Evolutionary conservation across 2,888 invertebrate genomes (phyloP).

Genomic region (Pandemis cinnamomeana): DNA sequence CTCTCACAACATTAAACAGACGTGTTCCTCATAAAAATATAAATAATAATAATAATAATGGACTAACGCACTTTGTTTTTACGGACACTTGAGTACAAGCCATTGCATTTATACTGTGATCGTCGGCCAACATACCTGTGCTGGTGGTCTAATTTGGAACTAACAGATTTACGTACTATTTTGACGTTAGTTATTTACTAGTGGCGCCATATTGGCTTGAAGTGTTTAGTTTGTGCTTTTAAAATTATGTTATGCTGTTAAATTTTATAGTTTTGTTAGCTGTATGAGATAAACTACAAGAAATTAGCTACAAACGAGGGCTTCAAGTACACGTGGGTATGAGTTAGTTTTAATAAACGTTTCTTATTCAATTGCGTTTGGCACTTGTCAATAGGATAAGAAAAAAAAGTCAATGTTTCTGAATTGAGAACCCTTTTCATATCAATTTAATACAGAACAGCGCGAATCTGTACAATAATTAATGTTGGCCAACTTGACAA

Average conservation of each 20-base stretch:
- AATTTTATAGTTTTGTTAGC: neutral
- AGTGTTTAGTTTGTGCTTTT: neutral
- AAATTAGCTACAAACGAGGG: too few species aligned
- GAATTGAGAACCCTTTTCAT: neutral
- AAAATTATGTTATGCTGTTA: neutral
- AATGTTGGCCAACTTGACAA: constrained; percentile 14
- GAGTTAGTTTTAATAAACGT: too few species aligned
- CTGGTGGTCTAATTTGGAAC: neutral
- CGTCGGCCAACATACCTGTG: constrained; percentile 15
- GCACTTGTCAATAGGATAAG: neutral
- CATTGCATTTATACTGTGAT: constrained; percentile 22
- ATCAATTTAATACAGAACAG: neutral
- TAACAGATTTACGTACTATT: neutral
- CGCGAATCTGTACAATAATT: neutral
- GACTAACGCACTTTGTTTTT: constrained; percentile 27
- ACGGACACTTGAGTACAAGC: constrained; percentile 2
- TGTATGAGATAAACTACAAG: neutral
- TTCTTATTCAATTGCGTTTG: too few species aligned
- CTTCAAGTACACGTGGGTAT: too few species aligned
- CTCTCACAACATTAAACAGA: neutral
- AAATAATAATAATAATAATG: constrained; percentile 16
- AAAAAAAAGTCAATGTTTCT: neutral
- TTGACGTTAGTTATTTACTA: neutral
- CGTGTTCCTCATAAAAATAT: neutral
- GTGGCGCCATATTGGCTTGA: neutral